Evolutionary conservation across 2,888 invertebrate genomes (phyloP).

Genomic region (Anagyrus pseudococci): DNA sequence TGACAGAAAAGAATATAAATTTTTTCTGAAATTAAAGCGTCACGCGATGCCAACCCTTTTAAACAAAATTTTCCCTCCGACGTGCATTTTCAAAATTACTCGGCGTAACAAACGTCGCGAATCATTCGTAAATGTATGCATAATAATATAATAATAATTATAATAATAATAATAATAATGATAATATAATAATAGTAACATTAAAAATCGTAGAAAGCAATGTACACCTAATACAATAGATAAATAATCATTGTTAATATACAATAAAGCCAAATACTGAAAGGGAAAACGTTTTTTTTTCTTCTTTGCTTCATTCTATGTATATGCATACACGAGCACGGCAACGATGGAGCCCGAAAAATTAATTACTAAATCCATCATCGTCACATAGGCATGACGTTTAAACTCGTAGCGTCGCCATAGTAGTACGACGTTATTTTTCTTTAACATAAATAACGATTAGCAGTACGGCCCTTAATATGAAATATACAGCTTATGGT

Average conservation of each 20-base stretch:
- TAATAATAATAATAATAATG: too few relatives aligned
- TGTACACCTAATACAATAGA: too few relatives aligned
- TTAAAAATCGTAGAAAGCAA: too few relatives aligned
- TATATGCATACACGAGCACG: constrained; percentile 3
- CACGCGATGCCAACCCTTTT: not conserved
- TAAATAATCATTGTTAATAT: not conserved
- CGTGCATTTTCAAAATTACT: too few relatives aligned
- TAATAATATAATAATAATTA: too few relatives aligned
- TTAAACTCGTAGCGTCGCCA: too few relatives aligned
- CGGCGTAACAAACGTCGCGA: too few relatives aligned
- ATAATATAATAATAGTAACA: too few relatives aligned
- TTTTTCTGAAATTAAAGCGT: constrained; percentile 17
- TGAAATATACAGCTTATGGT: constrained; percentile 59
- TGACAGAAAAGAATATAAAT: constrained; percentile 22
- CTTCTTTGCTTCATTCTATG: not conserved
- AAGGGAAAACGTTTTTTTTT: constrained; percentile 13
- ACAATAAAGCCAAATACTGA: constrained; percentile 23
- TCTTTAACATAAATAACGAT: constrained; percentile 58
- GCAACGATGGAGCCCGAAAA: too few relatives aligned
- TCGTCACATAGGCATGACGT: too few relatives aligned
- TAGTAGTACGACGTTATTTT: not conserved
- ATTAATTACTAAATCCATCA: too few relatives aligned
- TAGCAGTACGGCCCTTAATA: constrained; percentile 54
- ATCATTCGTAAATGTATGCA: too few relatives aligned
- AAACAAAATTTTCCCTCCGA: constrained; percentile 9